Evolutionary conservation across 1,140 invertebrate species (phyloP).

Genomic region (Drosophila elegans): DNA sequence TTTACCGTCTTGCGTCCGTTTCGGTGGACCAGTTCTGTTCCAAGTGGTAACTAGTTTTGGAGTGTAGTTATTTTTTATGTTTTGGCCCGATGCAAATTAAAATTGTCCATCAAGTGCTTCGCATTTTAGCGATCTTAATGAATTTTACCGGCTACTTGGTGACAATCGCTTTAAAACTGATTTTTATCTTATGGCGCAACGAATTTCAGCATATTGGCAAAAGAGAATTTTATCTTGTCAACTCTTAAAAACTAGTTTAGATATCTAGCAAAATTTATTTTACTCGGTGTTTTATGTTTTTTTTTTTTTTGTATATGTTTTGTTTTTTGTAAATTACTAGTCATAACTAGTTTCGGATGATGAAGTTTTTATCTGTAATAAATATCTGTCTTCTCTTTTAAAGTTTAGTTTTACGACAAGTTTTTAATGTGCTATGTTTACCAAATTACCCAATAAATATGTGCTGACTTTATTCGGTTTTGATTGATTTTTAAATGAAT

Average conservation of each 20-base stretch:
- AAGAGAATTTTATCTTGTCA: slow-evolving; percentile 8
- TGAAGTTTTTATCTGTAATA: neutral
- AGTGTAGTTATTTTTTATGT: slow-evolving; percentile 26
- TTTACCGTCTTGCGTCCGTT: slow-evolving; percentile 55
- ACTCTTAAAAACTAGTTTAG: slow-evolving; percentile 30
- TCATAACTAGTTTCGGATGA: neutral
- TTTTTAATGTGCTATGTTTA: neutral
- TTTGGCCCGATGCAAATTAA: slow-evolving; percentile 30
- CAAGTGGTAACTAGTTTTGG: slow-evolving; percentile 24
- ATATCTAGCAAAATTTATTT: slow-evolving; percentile 5
- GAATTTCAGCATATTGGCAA: slow-evolving; percentile 2
- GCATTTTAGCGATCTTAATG: slow-evolving; percentile 12
- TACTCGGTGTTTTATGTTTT: neutral
- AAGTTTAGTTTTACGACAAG: slow-evolving; percentile 2
- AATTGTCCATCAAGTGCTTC: slow-evolving; percentile 13
- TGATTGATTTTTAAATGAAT: slow-evolving; percentile 1
- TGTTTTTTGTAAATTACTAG: neutral
- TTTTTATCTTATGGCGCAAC: slow-evolving; percentile 20
- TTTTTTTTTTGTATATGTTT: neutral
- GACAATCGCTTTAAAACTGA: slow-evolving; percentile 5
- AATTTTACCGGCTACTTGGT: neutral
- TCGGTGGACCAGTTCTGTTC: slow-evolving; percentile 33
- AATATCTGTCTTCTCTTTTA: slow-evolving; percentile 10
- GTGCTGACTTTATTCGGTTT: neutral
- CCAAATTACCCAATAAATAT: neutral